These are phyloP conservation scores for Ptyas mucosa DNA, from an alignment of 2,113 vertebrate genomes.

Conservation along the genomic window DNA sequence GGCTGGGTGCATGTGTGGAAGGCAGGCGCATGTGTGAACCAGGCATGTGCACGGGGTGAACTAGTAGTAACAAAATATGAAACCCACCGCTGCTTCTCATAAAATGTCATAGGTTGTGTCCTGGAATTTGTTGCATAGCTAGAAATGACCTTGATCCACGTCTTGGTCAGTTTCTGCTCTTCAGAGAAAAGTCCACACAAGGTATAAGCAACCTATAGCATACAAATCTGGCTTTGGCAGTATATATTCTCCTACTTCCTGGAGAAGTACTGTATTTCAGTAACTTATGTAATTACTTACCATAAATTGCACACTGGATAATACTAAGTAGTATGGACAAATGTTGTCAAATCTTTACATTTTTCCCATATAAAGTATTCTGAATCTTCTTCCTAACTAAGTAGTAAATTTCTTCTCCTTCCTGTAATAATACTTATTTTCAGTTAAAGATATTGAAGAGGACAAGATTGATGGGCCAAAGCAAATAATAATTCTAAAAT, in stretches of 20 bases:
- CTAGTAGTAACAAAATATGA: too few species aligned
- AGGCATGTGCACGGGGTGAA: too few species aligned
- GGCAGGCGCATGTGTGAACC: too few species aligned
- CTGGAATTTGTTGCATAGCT: neutral
- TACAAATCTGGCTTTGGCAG: neutral
- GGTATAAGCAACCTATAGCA: neutral
- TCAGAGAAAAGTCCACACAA: neutral
- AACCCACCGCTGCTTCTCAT: neutral
- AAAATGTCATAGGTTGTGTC: neutral
- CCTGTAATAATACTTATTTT: neutral
- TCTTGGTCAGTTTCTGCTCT: neutral
- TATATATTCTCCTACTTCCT: neutral
- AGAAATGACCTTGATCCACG: neutral
- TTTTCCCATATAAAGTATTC: neutral
- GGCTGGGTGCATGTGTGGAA: too few species aligned
- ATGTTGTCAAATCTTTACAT: neutral
- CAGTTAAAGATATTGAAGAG: neutral
- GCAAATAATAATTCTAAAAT: slow-evolving; percentile 95
- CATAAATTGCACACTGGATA: neutral
- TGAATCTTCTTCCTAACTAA: neutral
- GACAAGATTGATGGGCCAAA: slow-evolving; percentile 58
- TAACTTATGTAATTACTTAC: neutral
- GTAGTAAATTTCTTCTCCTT: neutral
- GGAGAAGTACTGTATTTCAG: neutral
- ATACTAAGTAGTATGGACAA: neutral